Conservation (phyloP, 2,113 vertebrate genomes). For the Propithecus coquereli region DNA sequence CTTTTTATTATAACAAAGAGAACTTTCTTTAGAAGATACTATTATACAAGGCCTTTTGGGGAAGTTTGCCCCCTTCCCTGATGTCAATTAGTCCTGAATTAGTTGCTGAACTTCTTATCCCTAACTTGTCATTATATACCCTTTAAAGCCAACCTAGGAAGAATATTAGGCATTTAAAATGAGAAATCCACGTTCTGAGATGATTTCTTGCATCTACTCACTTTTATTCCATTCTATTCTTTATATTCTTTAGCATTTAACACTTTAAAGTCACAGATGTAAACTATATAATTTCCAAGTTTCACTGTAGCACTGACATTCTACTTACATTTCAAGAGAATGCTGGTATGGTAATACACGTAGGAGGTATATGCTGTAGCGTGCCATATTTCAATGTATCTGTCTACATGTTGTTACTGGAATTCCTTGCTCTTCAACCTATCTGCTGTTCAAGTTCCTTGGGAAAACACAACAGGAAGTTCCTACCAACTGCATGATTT, state of each 20-base stretch:
- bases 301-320: neutral
- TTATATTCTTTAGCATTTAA: neutral
- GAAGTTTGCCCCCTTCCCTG: neutral
- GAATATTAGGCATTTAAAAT: constrained; percentile 15
- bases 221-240: constrained; percentile 24
- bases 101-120: neutral
- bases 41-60: neutral
- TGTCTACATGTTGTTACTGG: neutral
- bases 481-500: neutral
- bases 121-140: neutral
- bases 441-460: neutral
- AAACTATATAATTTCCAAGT: neutral
- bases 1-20: neutral
- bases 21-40: constrained; percentile 22
- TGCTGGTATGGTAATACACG: neutral
- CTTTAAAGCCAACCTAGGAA: neutral
- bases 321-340: neutral
- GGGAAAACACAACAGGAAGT: neutral
- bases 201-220: neutral
- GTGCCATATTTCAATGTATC: neutral
- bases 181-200: neutral
- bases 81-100: neutral
- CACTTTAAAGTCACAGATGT: neutral
- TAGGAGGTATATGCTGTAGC: neutral
- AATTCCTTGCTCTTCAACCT: neutral